Percentiles rank a stretch among this genome's conserved stretches.
These are phyloP conservation scores for Hedya salicella DNA, from an alignment of 2,888 invertebrate genomes.

Conservation along the genomic window DNA sequence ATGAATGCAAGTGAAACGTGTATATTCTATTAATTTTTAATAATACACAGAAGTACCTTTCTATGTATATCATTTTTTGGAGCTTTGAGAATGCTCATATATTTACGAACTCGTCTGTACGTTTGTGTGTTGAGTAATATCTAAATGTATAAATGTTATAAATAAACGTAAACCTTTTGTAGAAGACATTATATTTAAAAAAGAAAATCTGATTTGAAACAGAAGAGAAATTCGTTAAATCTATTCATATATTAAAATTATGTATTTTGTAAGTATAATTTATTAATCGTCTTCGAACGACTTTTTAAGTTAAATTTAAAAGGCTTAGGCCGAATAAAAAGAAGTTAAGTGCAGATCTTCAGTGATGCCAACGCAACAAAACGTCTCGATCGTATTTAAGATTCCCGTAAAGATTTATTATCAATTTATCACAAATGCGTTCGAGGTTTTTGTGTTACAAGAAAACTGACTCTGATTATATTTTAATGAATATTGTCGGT, in stretches of 20 bases:
- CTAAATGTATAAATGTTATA: not conserved
- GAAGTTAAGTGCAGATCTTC: not conserved
- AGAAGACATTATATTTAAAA: not conserved
- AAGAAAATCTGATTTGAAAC: not conserved
- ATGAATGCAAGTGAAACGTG: too few relatives aligned
- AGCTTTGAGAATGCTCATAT: too few relatives aligned
- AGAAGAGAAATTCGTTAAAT: not conserved
- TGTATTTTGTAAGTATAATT: constrained; percentile 3
- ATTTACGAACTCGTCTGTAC: too few relatives aligned
- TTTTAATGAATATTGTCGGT: not conserved
- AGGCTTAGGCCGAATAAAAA: not conserved
- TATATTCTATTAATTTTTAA: too few relatives aligned
- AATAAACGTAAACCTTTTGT: not conserved
- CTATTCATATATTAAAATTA: not conserved
- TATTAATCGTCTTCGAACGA: constrained; percentile 3
- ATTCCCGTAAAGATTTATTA: too few relatives aligned
- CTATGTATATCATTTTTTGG: too few relatives aligned
- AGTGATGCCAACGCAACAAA: too few relatives aligned
- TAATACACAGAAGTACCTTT: too few relatives aligned
- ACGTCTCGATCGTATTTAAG: too few relatives aligned
- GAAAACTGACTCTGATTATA: too few relatives aligned
- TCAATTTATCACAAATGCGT: too few relatives aligned
- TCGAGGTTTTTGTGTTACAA: too few relatives aligned
- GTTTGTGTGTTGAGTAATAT: not conserved
- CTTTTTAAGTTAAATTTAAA: not conserved